Percentiles rank a stretch among this genome's conserved stretches.
Conservation (phyloP, 92 coral and sea anemone genomes). For the Porites cylindrica region DNA sequence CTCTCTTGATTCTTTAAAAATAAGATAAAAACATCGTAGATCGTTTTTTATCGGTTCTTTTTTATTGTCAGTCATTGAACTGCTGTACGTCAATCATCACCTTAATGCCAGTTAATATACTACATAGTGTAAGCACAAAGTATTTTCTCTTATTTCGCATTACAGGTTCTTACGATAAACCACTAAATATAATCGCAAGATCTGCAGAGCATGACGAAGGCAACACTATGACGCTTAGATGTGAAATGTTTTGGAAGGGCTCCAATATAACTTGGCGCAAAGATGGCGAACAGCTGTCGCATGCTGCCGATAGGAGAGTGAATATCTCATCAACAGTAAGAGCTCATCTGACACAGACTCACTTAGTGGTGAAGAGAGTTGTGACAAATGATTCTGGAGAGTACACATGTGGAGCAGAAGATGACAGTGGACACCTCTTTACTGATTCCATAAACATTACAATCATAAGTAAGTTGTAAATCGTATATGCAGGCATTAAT, state of each 20-base stretch:
- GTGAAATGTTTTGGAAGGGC: constrained; percentile 6
- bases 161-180: not conserved
- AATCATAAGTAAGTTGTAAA: constrained; percentile 46
- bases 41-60: too few species aligned
- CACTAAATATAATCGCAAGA: not conserved
- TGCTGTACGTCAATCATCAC: too few species aligned
- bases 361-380: constrained; percentile 1
- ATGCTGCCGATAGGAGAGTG: constrained; percentile 4
- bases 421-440: not conserved
- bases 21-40: too few species aligned
- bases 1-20: too few species aligned
- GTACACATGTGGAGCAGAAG: constrained; percentile 56
- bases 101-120: too few species aligned
- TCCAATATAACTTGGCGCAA: constrained; percentile 12
- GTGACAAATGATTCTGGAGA: constrained; percentile 51
- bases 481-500: not conserved
- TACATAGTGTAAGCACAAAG: too few species aligned
- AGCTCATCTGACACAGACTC: not conserved
- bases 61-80: too few species aligned
- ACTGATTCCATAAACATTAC: constrained; percentile 13
- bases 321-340: not conserved
- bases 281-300: not conserved
- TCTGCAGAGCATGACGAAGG: constrained; percentile 2
- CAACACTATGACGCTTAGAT: not conserved
- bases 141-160: not conserved